phyloP scores from a whole-genome alignment of 2,113 vertebrate genomes.

The Gyps fulvus region DNA sequence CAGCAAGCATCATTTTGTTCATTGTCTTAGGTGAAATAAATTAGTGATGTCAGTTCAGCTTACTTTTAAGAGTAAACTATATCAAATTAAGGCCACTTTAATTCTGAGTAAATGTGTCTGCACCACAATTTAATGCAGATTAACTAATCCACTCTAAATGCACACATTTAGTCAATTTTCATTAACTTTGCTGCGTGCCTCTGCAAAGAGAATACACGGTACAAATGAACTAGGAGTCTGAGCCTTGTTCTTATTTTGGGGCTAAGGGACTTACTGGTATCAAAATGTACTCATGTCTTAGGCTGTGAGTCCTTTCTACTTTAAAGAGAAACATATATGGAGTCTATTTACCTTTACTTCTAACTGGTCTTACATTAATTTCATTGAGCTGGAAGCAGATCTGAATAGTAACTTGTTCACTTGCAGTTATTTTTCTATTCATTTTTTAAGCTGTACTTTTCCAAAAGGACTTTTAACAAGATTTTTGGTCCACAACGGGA shows the following conservation, averaged over 20 bases:
- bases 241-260: background rate
- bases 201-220: background rate
- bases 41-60: background rate
- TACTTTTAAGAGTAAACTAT: slow-evolving; percentile 5
- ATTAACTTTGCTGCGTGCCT: background rate
- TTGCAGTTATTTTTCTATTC: background rate
- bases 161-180: background rate
- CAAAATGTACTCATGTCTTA: background rate
- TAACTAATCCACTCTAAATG: background rate
- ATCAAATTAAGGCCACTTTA: background rate
- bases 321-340: background rate
- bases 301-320: background rate
- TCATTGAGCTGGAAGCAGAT: background rate
- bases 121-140: background rate
- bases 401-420: background rate
- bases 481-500: background rate
- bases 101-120: background rate
- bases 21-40: background rate
- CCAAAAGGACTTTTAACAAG: background rate
- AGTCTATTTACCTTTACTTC: background rate
- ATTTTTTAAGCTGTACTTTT: background rate
- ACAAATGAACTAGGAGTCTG: background rate
- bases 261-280: background rate
- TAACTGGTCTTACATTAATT: background rate
- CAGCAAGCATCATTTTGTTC: background rate